A percentile compares a stretch with the other conserved stretches of the same genome.
These are phyloP conservation scores for Naso thynnoides DNA, from an alignment of 2,797 vertebrate genomes.

Conservation along the genomic window DNA sequence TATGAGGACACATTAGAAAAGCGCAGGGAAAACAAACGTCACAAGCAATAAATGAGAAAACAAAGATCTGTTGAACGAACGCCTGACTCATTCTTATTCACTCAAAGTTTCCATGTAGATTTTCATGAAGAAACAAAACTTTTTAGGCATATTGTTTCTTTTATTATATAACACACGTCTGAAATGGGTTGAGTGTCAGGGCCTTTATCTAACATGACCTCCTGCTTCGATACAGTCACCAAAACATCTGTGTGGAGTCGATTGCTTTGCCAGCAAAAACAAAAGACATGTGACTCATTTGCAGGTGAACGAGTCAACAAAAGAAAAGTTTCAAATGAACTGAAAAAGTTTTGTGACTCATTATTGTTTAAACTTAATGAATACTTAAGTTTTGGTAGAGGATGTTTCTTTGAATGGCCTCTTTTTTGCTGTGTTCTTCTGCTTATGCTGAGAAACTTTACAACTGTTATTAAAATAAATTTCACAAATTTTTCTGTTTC, in stretches of 20 bases:
- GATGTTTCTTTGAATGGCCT: no score
- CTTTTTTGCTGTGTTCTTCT: neutral
- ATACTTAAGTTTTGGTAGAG: neutral
- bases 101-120: neutral
- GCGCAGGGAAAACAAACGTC: neutral
- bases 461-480: neutral
- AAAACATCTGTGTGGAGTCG: neutral
- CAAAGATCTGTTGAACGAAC: constrained; percentile 14
- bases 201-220: neutral
- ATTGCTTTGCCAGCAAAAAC: neutral
- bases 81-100: constrained; percentile 21
- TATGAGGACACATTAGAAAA: neutral
- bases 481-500: neutral
- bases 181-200: neutral
- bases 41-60: constrained; percentile 21
- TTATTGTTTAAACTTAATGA: neutral
- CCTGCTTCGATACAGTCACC: constrained; percentile 4
- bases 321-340: neutral
- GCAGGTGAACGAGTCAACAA: constrained; percentile 8
- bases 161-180: neutral
- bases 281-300: constrained; percentile 36
- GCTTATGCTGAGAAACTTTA: neutral
- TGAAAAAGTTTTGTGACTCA: neutral
- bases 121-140: constrained; percentile 9
- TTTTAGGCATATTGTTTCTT: constrained; percentile 3